Evolutionary conservation across 2,113 vertebrate genomes (phyloP).

Genomic region (Cheirogaleus medius): DNA sequence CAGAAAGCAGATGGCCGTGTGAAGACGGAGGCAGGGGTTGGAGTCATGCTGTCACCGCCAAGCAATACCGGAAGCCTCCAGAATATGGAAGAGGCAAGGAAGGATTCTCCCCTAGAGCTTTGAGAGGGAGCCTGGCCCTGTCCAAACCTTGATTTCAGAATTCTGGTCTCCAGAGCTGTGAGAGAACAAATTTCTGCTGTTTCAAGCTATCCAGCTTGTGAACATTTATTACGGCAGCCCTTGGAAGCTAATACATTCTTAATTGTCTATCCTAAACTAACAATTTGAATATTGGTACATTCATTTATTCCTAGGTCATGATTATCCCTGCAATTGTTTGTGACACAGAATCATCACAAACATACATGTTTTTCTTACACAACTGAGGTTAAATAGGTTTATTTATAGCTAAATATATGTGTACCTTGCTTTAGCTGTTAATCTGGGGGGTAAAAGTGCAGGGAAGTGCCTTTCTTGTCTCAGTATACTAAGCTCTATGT

Average conservation of each 20-base stretch:
- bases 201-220: background rate
- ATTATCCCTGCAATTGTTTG: background rate
- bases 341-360: background rate
- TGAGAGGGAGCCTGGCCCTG: background rate
- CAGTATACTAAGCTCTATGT: background rate
- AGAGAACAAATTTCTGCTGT: background rate
- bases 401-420: background rate
- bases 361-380: background rate
- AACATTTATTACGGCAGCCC: background rate
- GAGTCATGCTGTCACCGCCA: background rate
- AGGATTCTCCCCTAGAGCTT: background rate
- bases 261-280: conserved; percentile 40
- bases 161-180: background rate
- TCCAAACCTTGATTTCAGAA: background rate
- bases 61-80: background rate
- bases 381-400: background rate
- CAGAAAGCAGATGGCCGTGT: background rate
- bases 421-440: background rate
- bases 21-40: background rate
- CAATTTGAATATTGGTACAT: background rate
- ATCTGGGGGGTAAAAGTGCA: background rate
- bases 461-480: background rate
- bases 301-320: background rate
- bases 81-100: background rate
- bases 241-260: background rate